These are phyloP conservation scores for Habrosyne pyritoides DNA, from an alignment of 2,888 invertebrate genomes.

Conservation along the genomic window DNA sequence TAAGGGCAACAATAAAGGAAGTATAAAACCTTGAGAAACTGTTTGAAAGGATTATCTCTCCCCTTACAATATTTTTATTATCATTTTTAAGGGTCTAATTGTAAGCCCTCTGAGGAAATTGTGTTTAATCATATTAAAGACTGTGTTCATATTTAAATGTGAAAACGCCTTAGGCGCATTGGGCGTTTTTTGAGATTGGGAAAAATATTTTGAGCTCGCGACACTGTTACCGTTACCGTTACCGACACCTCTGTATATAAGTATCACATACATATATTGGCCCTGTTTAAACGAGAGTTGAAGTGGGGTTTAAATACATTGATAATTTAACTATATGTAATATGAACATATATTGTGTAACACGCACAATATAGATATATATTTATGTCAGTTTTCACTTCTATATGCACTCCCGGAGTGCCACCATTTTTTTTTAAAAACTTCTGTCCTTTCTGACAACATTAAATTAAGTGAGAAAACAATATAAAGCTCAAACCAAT, in stretches of 20 bases:
- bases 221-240: too few relatives aligned
- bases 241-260: too few relatives aligned
- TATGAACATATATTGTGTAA: too few relatives aligned
- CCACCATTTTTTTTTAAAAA: constrained; percentile 1
- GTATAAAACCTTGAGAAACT: constrained; percentile 64
- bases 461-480: constrained; percentile 30
- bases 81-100: constrained; percentile 56
- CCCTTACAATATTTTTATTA: constrained; percentile 54
- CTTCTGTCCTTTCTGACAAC: constrained; percentile 17
- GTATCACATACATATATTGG: too few relatives aligned
- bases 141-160: constrained; percentile 15
- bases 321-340: too few relatives aligned
- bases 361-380: too few relatives aligned
- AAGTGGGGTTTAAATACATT: too few relatives aligned
- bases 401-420: too few relatives aligned
- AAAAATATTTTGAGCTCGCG: too few relatives aligned
- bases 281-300: too few relatives aligned
- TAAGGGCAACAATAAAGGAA: constrained; percentile 60
- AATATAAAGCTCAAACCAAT: constrained; percentile 28
- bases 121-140: constrained; percentile 24
- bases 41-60: constrained; percentile 64
- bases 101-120: constrained; percentile 33
- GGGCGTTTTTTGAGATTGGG: too few relatives aligned
- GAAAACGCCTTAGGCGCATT: background rate
- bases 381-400: too few relatives aligned